phyloP scores from a whole-genome alignment of 2,113 vertebrate species.

The Myrmecobius fasciatus region DNA sequence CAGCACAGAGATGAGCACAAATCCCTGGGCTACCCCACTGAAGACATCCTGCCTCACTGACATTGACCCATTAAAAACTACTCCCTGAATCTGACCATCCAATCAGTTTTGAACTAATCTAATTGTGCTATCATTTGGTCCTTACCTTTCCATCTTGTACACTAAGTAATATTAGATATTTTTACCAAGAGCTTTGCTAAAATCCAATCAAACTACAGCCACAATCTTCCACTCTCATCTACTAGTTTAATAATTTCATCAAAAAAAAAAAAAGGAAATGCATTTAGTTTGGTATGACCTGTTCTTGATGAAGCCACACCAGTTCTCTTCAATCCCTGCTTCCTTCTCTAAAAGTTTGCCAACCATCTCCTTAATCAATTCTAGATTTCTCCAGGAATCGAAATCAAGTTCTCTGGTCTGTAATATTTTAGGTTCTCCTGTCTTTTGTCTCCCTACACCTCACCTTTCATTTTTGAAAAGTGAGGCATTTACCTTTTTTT shows the following conservation, averaged over 20 bases:
- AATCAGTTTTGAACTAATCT: neutral
- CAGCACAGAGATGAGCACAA: neutral
- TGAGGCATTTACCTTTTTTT: neutral
- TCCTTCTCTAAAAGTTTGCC: neutral
- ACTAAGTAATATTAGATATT: neutral
- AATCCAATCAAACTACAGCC: neutral
- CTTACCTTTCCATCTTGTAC: neutral
- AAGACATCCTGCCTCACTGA: neutral
- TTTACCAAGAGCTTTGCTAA: neutral
- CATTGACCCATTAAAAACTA: neutral
- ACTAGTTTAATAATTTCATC: neutral
- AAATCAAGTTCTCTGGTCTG: neutral
- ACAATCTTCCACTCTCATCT: neutral
- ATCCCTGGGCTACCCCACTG: neutral
- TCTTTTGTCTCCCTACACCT: neutral
- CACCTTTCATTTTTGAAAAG: neutral
- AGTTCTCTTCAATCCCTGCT: neutral
- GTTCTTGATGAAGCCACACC: neutral
- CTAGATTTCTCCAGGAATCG: neutral
- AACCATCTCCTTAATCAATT: neutral
- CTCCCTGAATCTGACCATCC: neutral
- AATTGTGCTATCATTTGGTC: neutral
- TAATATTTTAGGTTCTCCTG: neutral
- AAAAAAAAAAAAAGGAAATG: neutral
- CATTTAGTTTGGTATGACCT: neutral